Evolutionary conservation across 1,140 invertebrate genomes (phyloP).

Genomic region (Cotesia vestalis): DNA sequence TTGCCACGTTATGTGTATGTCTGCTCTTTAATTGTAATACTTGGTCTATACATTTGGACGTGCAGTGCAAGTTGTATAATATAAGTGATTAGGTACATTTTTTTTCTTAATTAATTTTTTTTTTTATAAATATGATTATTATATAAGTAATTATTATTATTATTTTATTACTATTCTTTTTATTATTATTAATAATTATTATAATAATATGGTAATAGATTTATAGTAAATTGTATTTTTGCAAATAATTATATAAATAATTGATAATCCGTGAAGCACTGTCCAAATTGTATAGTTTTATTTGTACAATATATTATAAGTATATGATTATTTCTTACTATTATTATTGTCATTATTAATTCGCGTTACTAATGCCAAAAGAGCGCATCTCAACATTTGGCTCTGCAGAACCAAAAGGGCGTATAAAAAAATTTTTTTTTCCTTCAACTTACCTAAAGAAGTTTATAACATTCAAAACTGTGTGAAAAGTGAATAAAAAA

Average conservation of each 20-base stretch:
- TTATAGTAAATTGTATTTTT: slow-evolving; percentile 55
- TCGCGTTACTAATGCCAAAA: no score
- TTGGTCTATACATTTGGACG: slow-evolving; percentile 62
- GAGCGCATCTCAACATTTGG: no score
- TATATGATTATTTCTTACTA: neutral
- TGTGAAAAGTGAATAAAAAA: no score
- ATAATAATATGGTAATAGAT: slow-evolving; percentile 43
- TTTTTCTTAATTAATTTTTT: slow-evolving; percentile 8
- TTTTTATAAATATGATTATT: slow-evolving; percentile 38
- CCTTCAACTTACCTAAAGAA: no score
- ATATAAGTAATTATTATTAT: slow-evolving; percentile 54
- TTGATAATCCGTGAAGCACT: slow-evolving; percentile 45
- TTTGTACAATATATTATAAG: slow-evolving; percentile 57
- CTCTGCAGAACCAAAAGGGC: no score
- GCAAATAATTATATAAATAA: slow-evolving; percentile 46
- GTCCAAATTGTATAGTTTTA: slow-evolving; percentile 61
- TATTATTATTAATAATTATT: slow-evolving; percentile 38
- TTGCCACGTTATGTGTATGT: slow-evolving; percentile 45
- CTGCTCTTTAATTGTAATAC: slow-evolving; percentile 52
- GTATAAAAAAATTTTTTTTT: no score
- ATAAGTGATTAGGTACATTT: slow-evolving; percentile 6
- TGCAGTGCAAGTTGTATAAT: slow-evolving; percentile 45
- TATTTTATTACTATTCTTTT: slow-evolving; percentile 42
- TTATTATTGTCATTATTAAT: no score
- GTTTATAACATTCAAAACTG: no score